Evolutionary conservation across 2,888 invertebrate genomes (phyloP).

Genomic region (Xestia xanthographa): DNA sequence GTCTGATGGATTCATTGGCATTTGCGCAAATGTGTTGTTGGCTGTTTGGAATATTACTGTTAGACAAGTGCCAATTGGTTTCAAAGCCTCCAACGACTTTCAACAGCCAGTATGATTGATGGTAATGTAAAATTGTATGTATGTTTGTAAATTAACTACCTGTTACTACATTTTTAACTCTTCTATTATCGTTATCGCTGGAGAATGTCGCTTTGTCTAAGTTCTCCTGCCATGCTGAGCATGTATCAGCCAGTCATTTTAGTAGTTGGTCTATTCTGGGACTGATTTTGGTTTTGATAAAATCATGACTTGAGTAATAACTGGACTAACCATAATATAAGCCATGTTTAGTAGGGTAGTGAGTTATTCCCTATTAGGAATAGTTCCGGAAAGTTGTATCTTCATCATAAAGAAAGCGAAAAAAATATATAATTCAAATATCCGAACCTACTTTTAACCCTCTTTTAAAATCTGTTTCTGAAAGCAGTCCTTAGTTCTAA

Average conservation of each 20-base stretch:
- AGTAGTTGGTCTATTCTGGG: background rate
- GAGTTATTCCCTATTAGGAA: no score
- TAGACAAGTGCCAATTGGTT: background rate
- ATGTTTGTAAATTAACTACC: background rate
- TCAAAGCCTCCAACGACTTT: background rate
- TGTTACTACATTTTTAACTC: background rate
- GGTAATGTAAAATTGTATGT: no score
- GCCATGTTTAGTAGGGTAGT: background rate
- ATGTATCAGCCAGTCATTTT: background rate
- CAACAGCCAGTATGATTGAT: background rate
- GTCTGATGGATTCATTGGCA: slow-evolving; percentile 44
- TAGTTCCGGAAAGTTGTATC: no score
- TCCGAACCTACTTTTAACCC: no score
- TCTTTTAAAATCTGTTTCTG: background rate
- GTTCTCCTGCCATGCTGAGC: background rate
- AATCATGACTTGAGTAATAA: background rate
- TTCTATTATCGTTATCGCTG: background rate
- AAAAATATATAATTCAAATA: no score
- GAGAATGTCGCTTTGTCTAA: background rate
- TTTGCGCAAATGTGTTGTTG: slow-evolving; percentile 22
- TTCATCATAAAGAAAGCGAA: no score
- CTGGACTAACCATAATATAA: background rate
- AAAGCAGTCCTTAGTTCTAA: background rate
- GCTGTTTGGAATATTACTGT: slow-evolving; percentile 1
- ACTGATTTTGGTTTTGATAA: background rate